Evolutionary conservation across 2,888 invertebrate genomes (phyloP), one percentile per base, ranked within the genome.

Genomic region (Conops quadrifasciatus): DNA sequence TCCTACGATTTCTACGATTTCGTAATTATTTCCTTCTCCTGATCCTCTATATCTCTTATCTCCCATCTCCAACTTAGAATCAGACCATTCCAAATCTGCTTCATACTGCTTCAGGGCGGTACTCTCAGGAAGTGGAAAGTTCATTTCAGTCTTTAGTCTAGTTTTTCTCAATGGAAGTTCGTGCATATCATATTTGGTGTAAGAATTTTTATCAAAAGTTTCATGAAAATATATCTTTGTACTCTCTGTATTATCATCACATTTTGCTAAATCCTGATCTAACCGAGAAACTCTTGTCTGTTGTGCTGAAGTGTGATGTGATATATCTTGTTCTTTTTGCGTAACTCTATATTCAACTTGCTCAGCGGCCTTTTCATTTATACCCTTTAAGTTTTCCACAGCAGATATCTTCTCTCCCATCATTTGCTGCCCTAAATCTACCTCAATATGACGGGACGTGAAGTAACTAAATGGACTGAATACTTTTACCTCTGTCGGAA

Each of bases 381-480:
- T 26, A 36, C 70, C 36, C 36, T 70, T 47, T 5, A 43, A 43
- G 16, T 36, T 43, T 36, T 21, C 19, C 9, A 69, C 67, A 63
- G 65, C 51, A 11, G 36, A 36, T 65, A 63, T 67, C 49, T 49
- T 76, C 75, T 24, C 70, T 53, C 62, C 56, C 71, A 72, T 53
- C 63, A n/a, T 63, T 59, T 24, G 74, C 67, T 30, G 70, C 71
- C 64, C 75, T 71, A 4, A 75, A 72, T 81, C 78, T 67, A 75
- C 70, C 53, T 75, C 76, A 11, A 3, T 56, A 72, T 71, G 28
- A 74, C 69, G 47, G 49, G 75, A 78, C 30, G 74, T 76, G 67
- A n/a, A n/a, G n/a, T 84, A 84, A 43, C 83, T 82, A n/a, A 84
- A 81, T 26, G 84, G 76, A 74, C 77, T 81, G 74, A 81, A 80